phyloP scores from a whole-genome alignment of 2,797 vertebrate genomes.

The Myotis findleyi region DNA sequence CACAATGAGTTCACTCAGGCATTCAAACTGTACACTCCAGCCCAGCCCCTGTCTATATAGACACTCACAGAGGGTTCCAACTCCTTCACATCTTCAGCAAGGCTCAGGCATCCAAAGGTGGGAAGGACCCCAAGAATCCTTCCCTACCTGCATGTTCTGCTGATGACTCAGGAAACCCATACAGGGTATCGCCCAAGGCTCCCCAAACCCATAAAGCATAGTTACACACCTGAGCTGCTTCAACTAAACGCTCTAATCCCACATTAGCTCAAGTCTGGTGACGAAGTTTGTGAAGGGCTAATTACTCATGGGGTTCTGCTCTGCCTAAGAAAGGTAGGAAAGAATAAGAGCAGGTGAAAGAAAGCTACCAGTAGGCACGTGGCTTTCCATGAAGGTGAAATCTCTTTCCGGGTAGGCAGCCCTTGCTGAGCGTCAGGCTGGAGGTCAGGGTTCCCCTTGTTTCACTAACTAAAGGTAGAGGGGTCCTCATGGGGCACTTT shows the following conservation, averaged over 20 bases:
- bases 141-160: background rate
- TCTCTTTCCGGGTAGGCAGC: background rate
- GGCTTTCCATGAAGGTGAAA: background rate
- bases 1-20: background rate
- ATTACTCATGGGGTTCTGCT: background rate
- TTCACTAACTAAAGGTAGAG: background rate
- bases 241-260: background rate
- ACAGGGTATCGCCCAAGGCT: background rate
- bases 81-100: background rate
- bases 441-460: background rate
- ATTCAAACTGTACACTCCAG: background rate
- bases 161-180: background rate
- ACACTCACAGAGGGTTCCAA: background rate
- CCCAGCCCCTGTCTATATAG: background rate
- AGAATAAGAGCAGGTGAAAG: background rate
- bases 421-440: background rate
- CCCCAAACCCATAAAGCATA: background rate
- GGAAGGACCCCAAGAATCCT: background rate
- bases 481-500: background rate
- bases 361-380: background rate
- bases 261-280: background rate
- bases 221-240: background rate
- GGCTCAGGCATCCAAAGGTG: background rate
- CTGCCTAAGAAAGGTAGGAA: background rate
- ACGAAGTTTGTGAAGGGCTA: conserved; percentile 19